These are phyloP conservation scores for Marasmarcha lunaedactyla DNA, from an alignment of 2,888 invertebrate genomes.

Conservation along the genomic window DNA sequence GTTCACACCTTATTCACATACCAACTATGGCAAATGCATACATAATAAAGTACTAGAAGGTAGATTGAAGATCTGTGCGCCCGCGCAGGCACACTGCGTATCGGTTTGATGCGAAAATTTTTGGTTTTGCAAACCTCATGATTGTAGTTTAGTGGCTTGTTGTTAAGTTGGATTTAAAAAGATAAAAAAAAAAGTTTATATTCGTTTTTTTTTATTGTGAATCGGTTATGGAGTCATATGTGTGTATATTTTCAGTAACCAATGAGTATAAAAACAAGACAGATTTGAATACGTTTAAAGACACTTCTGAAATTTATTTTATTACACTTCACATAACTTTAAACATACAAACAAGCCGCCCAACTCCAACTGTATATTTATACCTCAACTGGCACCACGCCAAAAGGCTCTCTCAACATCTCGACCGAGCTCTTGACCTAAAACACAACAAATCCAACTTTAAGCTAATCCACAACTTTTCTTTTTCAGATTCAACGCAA, in stretches of 20 bases:
- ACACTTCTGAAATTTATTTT: no score
- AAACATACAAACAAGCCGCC: no score
- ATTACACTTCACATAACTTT: no score
- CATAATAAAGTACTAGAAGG: conserved; percentile 4
- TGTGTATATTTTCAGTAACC: no score
- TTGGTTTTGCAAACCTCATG: no score
- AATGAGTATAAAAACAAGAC: no score
- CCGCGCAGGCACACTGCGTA: conserved; percentile 12
- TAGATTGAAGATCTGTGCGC: conserved; percentile 3
- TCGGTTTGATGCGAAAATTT: neutral
- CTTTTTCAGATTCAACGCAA: conserved; percentile 49
- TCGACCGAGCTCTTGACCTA: conserved; percentile 57
- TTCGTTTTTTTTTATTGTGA: no score
- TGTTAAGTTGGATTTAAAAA: neutral
- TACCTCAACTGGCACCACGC: conserved; percentile 34
- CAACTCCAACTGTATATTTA: no score
- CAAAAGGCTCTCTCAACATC: conserved; percentile 48
- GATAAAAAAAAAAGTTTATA: no score
- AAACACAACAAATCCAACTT: conserved; percentile 31
- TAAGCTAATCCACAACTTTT: conserved; percentile 15
- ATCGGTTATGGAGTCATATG: no score
- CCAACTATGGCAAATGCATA: conserved; percentile 30
- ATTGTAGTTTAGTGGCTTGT: neutral
- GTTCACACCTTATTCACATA: conserved; percentile 34
- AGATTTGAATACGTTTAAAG: no score